Conservation (phyloP, 2,113 vertebrate species). For the Oenanthe melanoleuca region DNA sequence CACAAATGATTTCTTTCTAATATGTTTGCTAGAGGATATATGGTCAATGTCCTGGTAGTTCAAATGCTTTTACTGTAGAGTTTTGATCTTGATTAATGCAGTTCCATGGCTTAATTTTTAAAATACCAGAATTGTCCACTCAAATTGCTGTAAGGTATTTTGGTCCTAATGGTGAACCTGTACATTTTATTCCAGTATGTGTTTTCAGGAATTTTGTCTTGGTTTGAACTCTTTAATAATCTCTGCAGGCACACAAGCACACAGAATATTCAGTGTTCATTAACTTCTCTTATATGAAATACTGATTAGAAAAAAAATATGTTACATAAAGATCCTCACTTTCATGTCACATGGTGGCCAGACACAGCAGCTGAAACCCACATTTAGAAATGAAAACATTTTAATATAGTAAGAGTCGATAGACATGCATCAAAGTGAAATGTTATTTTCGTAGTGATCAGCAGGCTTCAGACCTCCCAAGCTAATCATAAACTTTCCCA, state of each 20-base stretch:
- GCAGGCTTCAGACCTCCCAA: slow-evolving; percentile 41
- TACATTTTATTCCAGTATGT: not conserved
- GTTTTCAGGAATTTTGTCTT: not conserved
- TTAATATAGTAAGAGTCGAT: slow-evolving; percentile 38
- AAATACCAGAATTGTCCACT: not conserved
- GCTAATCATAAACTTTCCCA: slow-evolving; percentile 32
- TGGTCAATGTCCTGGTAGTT: not conserved
- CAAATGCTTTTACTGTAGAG: not conserved
- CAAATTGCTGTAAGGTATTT: not conserved
- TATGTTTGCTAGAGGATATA: not conserved
- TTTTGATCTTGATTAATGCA: not conserved
- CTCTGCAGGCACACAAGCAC: not conserved
- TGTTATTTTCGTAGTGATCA: slow-evolving; percentile 35
- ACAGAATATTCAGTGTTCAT: not conserved
- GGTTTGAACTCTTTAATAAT: not conserved
- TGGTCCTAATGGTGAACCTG: not conserved
- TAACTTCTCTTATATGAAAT: not conserved
- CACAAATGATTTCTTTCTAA: not conserved
- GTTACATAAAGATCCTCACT: not conserved
- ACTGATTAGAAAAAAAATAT: not conserved
- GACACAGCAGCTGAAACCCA: slow-evolving; percentile 35
- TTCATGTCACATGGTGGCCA: slow-evolving; percentile 43
- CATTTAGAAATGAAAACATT: slow-evolving; percentile 41
- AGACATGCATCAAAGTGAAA: slow-evolving; percentile 39
- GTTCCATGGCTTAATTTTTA: not conserved